Base-by-base conservation (phyloP, 2,888 invertebrate species). In the Cheilosia vulpina region DNA sequence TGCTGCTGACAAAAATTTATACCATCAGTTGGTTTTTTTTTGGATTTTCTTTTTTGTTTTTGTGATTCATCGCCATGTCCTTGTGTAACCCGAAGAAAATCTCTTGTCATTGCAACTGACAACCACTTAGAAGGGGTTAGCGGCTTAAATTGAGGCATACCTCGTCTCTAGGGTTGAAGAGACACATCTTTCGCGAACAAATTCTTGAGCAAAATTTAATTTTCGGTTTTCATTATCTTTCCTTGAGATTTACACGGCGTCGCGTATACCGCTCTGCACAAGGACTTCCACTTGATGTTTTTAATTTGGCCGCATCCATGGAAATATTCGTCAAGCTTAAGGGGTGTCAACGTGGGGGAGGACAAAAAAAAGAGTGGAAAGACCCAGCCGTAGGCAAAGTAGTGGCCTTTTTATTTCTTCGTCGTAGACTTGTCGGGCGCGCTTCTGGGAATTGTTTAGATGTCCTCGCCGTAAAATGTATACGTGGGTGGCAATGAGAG, bases 181-280 rank as follows among this genome's bases (percentile, higher is more conserved):
- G 55, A 47, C 41, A 55, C 73, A 19, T 47, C 15, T 38, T 38
- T 24, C 34, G 17, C n/a, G 17, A 21, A 2, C 38, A 27, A 50
- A 55, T 76, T 58, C 76, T 76, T 66, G 58, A 69, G 6, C 72
- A 65, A 85, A 84, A 81, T 81, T 76, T 81, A 85, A 85, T 81
- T 85, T 85, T 77, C 85, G 81, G 77, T 72, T 81, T 76, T 85
- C 85, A 85, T 85, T 85, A 85, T 81, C 71, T 68, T 38, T 45
- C 38, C 65, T 58, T 57, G 63, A 79, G 65, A 58, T 58, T 43
- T 45, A 52, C 38, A 75, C 52, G 43, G 47, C 41, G 52, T 43
- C 15, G 31, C 41, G 2, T 9, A 53, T 60, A 55, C 11, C 13
- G 52, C 21, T 13, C 13, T 15, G 3, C 31, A 31, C 9, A 50